Evolutionary conservation across 2,797 vertebrate genomes (phyloP).

Genomic region (Periparus ater): DNA sequence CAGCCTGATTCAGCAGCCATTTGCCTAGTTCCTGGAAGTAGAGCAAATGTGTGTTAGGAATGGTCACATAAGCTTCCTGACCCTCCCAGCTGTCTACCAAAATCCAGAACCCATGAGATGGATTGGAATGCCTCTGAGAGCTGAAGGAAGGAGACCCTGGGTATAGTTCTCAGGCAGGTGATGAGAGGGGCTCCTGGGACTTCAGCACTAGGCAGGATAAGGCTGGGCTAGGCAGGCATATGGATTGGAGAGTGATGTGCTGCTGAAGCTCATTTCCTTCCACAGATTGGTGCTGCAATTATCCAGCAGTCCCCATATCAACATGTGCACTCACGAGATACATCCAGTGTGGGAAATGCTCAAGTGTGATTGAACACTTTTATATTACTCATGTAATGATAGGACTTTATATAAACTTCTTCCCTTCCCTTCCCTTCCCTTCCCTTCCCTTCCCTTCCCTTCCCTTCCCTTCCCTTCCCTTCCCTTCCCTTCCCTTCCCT

Average conservation of each 20-base stretch:
- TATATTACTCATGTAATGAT: not conserved
- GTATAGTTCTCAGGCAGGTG: not conserved
- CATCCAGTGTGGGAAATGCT: not conserved
- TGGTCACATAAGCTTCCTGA: not conserved
- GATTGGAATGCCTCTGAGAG: not conserved
- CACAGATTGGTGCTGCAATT: not conserved
- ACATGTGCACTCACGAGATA: not conserved
- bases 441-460: no score
- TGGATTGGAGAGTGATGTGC: not conserved
- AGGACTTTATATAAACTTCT: not conserved
- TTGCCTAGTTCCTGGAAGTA: not conserved
- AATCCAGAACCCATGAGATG: not conserved
- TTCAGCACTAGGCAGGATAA: not conserved
- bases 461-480: no score
- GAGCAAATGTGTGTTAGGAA: not conserved
- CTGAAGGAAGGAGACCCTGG: not conserved
- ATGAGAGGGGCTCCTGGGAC: not conserved
- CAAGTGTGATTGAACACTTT: not conserved
- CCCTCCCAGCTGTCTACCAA: not conserved
- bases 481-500: no score
- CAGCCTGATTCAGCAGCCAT: not conserved
- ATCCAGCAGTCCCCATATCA: not conserved
- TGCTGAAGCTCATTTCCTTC: constrained; percentile 4
- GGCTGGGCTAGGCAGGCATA: not conserved
- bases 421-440: accelerated